phyloP scores from a whole-genome alignment of 1,140 invertebrate genomes.

The Eurytemora carolleeae region DNA sequence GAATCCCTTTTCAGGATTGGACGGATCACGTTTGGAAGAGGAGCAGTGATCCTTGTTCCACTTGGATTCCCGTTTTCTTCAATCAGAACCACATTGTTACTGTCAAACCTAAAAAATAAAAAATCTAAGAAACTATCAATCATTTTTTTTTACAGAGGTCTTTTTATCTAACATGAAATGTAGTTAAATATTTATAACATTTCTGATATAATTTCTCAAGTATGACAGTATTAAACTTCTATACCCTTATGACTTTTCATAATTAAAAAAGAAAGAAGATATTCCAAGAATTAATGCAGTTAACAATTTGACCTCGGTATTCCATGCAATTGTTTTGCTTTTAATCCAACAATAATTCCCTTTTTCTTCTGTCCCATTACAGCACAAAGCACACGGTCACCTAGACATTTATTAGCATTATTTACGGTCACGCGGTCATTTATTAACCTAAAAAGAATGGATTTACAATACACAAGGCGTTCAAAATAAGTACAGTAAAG shows the following conservation, averaged over 20 bases:
- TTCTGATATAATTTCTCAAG: too few species aligned
- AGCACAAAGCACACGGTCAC: slow-evolving; percentile 78
- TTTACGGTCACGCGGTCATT: too few species aligned
- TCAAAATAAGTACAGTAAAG: not conserved
- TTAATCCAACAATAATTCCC: slow-evolving; percentile 77
- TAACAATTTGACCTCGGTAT: slow-evolving; percentile 80
- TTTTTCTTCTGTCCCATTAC: slow-evolving; percentile 93
- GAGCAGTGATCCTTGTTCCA: slow-evolving; percentile 80
- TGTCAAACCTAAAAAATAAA: too few species aligned
- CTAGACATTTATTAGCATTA: too few species aligned
- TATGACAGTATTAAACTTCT: too few species aligned
- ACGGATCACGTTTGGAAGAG: slow-evolving; percentile 75
- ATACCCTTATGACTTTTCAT: too few species aligned
- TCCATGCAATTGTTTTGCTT: slow-evolving; percentile 56
- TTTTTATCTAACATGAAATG: too few species aligned
- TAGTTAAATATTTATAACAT: too few species aligned
- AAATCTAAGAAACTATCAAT: too few species aligned
- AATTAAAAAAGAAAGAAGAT: too few species aligned
- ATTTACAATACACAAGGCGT: not conserved
- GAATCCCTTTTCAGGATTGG: slow-evolving; percentile 63
- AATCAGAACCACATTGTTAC: slow-evolving; percentile 87
- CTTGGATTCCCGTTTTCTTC: slow-evolving; percentile 81
- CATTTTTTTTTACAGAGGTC: too few species aligned
- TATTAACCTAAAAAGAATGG: slow-evolving; percentile 20
- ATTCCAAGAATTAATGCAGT: too few species aligned